Conservation (phyloP, 1,140 invertebrate genomes). For the Eupristina koningsbergeri region DNA sequence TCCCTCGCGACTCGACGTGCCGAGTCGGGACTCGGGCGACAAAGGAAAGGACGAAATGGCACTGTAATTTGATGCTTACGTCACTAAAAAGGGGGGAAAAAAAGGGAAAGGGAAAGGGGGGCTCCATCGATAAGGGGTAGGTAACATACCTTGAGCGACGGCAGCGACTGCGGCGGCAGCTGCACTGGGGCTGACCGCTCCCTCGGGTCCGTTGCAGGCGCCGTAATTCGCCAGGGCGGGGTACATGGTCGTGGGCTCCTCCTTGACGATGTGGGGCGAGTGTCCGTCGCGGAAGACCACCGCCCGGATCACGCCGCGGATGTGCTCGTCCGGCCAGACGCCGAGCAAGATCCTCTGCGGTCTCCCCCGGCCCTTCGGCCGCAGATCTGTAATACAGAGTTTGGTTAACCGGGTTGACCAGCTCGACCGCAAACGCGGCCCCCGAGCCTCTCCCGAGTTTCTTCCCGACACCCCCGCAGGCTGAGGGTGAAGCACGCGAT, state of each 20-base stretch:
- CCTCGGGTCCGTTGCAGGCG: slow-evolving; percentile 76
- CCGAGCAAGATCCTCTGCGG: slow-evolving; percentile 91
- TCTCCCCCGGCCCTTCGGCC: slow-evolving; percentile 90
- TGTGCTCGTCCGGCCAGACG: slow-evolving; percentile 93
- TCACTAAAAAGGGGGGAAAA: no score
- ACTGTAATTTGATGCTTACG: not conserved
- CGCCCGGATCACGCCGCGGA: slow-evolving; percentile 89
- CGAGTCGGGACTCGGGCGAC: not conserved
- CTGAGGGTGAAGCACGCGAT: no score
- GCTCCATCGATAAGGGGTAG: not conserved
- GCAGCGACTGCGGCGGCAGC: slow-evolving; percentile 82
- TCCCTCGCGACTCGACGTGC: no score
- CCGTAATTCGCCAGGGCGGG: slow-evolving; percentile 73
- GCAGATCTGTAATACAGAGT: slow-evolving; percentile 78
- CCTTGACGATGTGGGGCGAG: slow-evolving; percentile 81
- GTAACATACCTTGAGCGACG: slow-evolving; percentile 76
- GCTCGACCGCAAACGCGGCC: not conserved
- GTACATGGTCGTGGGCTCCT: slow-evolving; percentile 77
- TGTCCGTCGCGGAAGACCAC: slow-evolving; percentile 90
- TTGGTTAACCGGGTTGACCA: not conserved
- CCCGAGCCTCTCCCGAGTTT: no score
- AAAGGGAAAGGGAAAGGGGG: no score
- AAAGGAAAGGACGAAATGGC: not conserved
- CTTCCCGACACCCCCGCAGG: no score
- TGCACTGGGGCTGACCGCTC: slow-evolving; percentile 78